Conservation (phyloP, 2,113 vertebrate genomes). For the Deroptyus accipitrinus region DNA sequence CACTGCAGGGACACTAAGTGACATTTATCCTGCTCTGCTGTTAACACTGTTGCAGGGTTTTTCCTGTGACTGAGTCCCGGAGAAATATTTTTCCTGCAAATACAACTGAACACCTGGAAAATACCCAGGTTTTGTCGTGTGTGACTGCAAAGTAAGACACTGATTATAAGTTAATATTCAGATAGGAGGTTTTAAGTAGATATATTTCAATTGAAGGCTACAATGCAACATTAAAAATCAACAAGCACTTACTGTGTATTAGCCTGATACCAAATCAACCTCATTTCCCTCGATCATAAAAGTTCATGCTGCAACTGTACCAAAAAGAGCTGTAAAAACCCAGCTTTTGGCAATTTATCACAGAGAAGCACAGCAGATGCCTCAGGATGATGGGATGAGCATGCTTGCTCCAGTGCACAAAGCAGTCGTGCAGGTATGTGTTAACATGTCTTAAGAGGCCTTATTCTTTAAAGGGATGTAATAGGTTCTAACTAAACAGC, state of each 20-base stretch:
- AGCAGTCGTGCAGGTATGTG: fast-evolving
- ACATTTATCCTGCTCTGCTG: not conserved
- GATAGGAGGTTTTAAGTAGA: not conserved
- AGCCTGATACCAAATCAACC: not conserved
- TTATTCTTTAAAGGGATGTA: not conserved
- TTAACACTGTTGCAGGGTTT: not conserved
- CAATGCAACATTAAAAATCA: not conserved
- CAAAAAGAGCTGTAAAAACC: not conserved
- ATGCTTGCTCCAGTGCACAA: not conserved
- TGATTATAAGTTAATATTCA: not conserved
- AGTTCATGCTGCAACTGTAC: not conserved
- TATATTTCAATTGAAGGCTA: not conserved
- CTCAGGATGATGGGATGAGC: not conserved
- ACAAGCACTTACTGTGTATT: not conserved
- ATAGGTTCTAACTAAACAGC: not conserved
- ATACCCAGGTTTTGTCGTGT: not conserved
- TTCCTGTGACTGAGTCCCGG: not conserved
- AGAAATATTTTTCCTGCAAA: not conserved
- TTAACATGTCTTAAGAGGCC: not conserved
- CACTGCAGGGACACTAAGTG: not conserved
- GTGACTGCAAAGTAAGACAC: not conserved
- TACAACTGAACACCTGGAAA: not conserved
- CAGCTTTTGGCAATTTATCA: not conserved
- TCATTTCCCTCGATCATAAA: not conserved
- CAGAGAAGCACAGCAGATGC: not conserved